Conservation (phyloP, 2,797 vertebrate species). For the Sebastes oblongus region DNA sequence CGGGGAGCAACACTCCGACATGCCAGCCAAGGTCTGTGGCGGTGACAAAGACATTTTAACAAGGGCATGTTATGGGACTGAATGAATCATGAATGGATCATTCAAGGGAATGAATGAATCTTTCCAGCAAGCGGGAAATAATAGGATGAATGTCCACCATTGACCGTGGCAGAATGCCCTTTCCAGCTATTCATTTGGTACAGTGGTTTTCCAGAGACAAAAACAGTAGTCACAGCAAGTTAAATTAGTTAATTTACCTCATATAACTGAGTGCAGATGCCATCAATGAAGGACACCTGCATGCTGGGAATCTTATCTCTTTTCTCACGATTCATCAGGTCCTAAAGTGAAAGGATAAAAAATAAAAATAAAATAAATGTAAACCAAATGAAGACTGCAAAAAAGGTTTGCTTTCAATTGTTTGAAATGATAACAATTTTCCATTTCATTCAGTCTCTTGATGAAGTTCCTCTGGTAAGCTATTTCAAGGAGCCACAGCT, state of each 20-base stretch:
- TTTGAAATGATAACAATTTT: neutral
- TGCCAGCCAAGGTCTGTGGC: constrained; percentile 86
- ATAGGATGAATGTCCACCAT: neutral
- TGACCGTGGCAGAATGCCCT: neutral
- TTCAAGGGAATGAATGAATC: neutral
- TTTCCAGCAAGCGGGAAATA: neutral
- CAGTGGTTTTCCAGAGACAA: neutral
- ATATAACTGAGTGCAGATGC: constrained; percentile 94
- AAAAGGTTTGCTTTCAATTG: too few species aligned
- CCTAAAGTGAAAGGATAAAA: constrained; percentile 75
- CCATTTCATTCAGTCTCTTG: neutral
- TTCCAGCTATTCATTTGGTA: neutral
- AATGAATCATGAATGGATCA: too few species aligned
- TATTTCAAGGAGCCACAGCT: neutral
- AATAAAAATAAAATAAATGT: neutral
- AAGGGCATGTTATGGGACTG: too few species aligned
- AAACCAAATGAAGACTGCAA: neutral
- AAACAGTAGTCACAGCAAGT: neutral
- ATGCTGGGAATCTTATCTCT: constrained; percentile 97
- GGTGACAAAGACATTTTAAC: constrained; percentile 1
- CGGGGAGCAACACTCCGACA: constrained; percentile 91
- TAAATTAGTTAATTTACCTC: constrained; percentile 83
- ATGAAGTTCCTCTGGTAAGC: neutral
- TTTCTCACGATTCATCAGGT: constrained; percentile 99
- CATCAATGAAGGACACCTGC: constrained; percentile 99